phyloP scores from a whole-genome alignment of 2,888 invertebrate species.

The Candidula unifasciata region DNA sequence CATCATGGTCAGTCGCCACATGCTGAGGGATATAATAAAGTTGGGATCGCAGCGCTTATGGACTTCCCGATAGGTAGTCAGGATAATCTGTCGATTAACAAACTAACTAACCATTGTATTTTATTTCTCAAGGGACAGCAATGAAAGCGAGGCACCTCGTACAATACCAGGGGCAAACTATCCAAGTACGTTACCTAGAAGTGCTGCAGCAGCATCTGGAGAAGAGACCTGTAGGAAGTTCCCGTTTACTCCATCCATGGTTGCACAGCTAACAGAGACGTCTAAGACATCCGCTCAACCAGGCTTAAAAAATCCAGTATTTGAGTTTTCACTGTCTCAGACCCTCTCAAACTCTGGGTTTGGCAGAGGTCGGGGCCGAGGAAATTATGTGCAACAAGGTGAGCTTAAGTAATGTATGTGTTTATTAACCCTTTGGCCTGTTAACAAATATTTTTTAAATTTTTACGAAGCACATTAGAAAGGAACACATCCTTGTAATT shows the following conservation, averaged over 20 bases:
- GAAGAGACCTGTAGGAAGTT: background rate
- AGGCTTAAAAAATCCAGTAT: background rate
- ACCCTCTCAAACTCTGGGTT: background rate
- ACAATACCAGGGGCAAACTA: background rate
- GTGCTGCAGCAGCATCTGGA: background rate
- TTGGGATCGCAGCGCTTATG: no score
- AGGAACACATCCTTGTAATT: no score
- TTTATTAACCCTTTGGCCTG: no score
- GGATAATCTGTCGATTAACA: no score
- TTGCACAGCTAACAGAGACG: background rate
- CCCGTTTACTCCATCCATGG: background rate
- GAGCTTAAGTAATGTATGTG: background rate
- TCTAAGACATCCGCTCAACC: background rate
- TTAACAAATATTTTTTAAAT: no score
- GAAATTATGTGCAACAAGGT: background rate
- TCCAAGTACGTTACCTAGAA: no score
- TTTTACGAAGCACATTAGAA: no score
- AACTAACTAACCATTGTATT: background rate
- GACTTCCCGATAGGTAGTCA: no score
- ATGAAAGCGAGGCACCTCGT: background rate
- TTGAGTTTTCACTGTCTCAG: background rate
- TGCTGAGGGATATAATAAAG: no score
- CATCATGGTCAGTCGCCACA: no score
- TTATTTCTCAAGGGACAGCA: background rate
- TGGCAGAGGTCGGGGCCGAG: constrained; percentile 15